Percentiles rank a stretch among this genome's conserved stretches.
Evolutionary conservation across 2,797 vertebrate species (phyloP).

Genomic region (Coregonus sp.): DNA sequence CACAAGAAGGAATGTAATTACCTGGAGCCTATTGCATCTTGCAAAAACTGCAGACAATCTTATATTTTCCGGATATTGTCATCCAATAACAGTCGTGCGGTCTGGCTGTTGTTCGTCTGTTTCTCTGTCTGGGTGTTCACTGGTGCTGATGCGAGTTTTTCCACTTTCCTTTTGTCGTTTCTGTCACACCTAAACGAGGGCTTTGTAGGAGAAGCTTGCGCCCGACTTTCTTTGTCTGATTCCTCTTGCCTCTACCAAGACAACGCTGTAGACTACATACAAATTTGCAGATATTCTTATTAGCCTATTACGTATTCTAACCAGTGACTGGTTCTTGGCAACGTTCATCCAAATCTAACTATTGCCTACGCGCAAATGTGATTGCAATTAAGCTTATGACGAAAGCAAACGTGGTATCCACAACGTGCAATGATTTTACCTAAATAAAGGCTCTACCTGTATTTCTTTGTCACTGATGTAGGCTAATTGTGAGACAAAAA

Average conservation of each 20-base stretch:
- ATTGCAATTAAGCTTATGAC: background rate
- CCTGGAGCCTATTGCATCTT: conserved; percentile 53
- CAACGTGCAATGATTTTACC: background rate
- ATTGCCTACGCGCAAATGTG: background rate
- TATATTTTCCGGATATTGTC: conserved; percentile 5
- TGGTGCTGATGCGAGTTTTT: conserved; percentile 81
- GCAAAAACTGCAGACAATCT: conserved; percentile 54
- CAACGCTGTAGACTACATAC: conserved; percentile 1
- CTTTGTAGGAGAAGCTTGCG: conserved; percentile 41
- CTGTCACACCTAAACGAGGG: conserved; percentile 58
- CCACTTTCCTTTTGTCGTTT: conserved; percentile 65
- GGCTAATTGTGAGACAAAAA: background rate
- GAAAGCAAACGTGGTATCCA: background rate
- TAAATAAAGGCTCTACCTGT: background rate
- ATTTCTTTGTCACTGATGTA: background rate
- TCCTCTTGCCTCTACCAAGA: conserved; percentile 4
- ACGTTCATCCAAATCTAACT: background rate
- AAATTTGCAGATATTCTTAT: background rate
- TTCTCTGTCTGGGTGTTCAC: conserved; percentile 22
- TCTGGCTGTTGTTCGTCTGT: too few species aligned
- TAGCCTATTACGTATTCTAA: background rate
- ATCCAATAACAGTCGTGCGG: too few species aligned
- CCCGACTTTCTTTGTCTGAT: conserved; percentile 60
- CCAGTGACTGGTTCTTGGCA: background rate
- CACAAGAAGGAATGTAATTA: conserved; percentile 59